These are phyloP conservation scores for Metopia argyrocephala DNA, from an alignment of 2,888 invertebrate genomes.

Conservation along the genomic window DNA sequence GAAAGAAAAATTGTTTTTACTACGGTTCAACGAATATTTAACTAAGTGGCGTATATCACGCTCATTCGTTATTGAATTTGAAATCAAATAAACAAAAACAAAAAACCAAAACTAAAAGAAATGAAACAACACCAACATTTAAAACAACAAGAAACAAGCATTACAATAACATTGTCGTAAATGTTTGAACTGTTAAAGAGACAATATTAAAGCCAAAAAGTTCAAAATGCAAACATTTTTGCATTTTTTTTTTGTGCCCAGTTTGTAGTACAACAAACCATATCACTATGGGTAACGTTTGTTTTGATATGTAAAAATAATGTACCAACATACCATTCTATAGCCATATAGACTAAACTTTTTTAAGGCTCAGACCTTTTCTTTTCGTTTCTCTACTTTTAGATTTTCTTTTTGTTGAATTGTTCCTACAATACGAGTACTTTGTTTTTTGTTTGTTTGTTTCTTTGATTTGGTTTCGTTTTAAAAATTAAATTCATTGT, in stretches of 20 bases:
- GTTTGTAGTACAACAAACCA: constrained; percentile 25
- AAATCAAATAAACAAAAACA: constrained; percentile 27
- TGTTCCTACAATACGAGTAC: not conserved
- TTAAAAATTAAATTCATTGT: constrained; percentile 38
- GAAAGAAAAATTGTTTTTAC: constrained; percentile 21
- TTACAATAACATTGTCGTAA: constrained; percentile 60
- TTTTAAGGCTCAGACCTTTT: not conserved
- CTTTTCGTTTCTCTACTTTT: constrained; percentile 6
- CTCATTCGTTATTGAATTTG: constrained; percentile 57
- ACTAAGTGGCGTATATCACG: constrained; percentile 67
- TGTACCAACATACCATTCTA: constrained; percentile 42
- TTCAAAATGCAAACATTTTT: constrained; percentile 9
- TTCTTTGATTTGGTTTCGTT: not conserved
- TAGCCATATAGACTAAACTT: constrained; percentile 39
- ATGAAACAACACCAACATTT: constrained; percentile 11
- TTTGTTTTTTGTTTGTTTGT: not conserved
- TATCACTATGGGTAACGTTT: constrained; percentile 59
- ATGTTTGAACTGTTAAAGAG: constrained; percentile 58
- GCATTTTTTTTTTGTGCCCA: not conserved
- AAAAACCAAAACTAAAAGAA: constrained; percentile 27
- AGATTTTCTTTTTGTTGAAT: constrained; percentile 19
- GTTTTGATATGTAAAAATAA: constrained; percentile 36
- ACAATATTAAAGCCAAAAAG: constrained; percentile 58
- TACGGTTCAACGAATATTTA: constrained; percentile 57
- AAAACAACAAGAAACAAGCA: constrained; percentile 51